These are phyloP conservation scores for Mastigias papua DNA, from an alignment of 30 jellyfish, hydroid and myxozoan genomes.

Conservation along the genomic window DNA sequence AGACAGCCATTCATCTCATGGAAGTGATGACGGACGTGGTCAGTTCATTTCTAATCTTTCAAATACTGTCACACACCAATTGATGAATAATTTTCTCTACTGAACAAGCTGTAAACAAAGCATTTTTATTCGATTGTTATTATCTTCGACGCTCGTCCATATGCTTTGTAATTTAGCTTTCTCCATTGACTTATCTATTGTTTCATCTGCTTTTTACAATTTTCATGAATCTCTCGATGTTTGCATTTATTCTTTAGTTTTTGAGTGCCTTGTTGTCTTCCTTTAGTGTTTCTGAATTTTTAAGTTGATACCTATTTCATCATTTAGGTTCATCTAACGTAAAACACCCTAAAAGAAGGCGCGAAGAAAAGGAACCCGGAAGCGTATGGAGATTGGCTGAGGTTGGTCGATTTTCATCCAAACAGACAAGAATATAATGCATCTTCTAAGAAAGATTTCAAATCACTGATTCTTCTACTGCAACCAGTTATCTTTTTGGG, in stretches of 20 bases:
- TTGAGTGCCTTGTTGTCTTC: not conserved
- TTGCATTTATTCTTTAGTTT: not conserved
- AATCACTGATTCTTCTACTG: too few species aligned
- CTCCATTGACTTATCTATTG: too few species aligned
- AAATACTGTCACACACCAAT: not conserved
- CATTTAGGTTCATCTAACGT: constrained; percentile 69
- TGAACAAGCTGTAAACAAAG: too few species aligned
- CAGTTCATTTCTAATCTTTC: constrained; percentile 5
- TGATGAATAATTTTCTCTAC: not conserved
- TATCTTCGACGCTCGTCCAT: too few species aligned
- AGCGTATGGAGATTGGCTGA: constrained; percentile 74
- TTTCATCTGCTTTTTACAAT: too few species aligned
- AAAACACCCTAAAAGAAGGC: constrained; percentile 77
- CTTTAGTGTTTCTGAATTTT: not conserved
- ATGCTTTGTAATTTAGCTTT: too few species aligned
- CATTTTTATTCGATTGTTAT: too few species aligned
- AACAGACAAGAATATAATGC: too few species aligned
- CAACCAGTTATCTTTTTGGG: too few species aligned
- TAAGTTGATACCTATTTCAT: not conserved
- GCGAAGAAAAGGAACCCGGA: constrained; percentile 84
- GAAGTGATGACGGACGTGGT: constrained; percentile 98
- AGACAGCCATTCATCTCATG: constrained; percentile 99
- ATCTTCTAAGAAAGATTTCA: too few species aligned
- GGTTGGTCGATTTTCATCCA: too few species aligned
- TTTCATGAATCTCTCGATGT: not conserved